Evolutionary conservation across 1,140 invertebrate species (phyloP).

Genomic region (Steinernema khuongi): DNA sequence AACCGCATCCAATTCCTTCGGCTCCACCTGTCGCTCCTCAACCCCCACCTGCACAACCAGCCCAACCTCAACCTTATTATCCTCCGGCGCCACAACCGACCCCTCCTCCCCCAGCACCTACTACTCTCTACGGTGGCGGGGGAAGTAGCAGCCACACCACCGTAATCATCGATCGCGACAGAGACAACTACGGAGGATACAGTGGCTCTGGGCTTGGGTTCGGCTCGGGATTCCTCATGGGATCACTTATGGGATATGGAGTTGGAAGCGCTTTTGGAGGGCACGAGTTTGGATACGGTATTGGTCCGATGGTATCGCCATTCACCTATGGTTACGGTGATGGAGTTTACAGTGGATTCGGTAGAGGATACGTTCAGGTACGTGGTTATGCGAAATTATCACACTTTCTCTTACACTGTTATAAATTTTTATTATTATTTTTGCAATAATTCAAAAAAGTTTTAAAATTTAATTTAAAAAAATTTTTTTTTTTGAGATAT

Average conservation of each 20-base stretch:
- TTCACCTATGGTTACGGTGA: constrained; percentile 1
- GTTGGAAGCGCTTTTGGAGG: not conserved
- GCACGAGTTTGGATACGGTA: constrained; percentile 1
- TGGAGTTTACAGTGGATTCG: not conserved
- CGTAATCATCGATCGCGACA: constrained; percentile 1
- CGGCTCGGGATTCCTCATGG: constrained; percentile 9
- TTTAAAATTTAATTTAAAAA: too few relatives aligned
- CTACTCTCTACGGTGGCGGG: not conserved
- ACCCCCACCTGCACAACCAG: too few relatives aligned
- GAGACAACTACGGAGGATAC: constrained; percentile 8
- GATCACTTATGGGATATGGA: constrained; percentile 9
- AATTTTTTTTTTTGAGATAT: too few relatives aligned
- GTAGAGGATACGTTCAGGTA: constrained; percentile 9
- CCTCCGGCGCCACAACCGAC: not conserved
- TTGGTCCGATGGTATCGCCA: not conserved
- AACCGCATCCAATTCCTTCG: not conserved
- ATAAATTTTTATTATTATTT: too few relatives aligned
- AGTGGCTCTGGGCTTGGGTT: constrained; percentile 10
- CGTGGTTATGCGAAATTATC: not conserved
- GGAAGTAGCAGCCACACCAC: not conserved
- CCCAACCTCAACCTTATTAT: not conserved
- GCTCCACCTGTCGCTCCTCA: not conserved
- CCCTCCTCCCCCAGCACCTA: constrained; percentile 7
- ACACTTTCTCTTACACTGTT: too few relatives aligned
- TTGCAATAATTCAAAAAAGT: too few relatives aligned